Evolutionary conservation across 1,140 invertebrate species (phyloP).

Genomic region (Hestina assimilis): DNA sequence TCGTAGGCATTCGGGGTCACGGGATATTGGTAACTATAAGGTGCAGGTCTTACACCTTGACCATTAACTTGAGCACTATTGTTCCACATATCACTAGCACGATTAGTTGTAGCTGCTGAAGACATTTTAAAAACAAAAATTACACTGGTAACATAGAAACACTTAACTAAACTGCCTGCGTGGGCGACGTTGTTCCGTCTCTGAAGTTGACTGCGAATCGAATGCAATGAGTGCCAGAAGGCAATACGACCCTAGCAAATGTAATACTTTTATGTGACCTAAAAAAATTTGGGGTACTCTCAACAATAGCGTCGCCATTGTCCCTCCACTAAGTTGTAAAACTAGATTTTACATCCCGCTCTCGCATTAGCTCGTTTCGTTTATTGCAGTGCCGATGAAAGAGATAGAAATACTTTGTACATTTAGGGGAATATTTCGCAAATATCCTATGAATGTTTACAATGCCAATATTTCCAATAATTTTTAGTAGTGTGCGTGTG

Average conservation of each 20-base stretch:
- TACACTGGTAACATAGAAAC: slow-evolving; percentile 27
- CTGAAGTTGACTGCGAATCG: slow-evolving; percentile 64
- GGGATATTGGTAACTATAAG: slow-evolving; percentile 45
- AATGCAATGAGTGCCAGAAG: slow-evolving; percentile 65
- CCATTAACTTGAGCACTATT: slow-evolving; percentile 47
- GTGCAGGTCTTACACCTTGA: slow-evolving; percentile 44
- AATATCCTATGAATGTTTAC: slow-evolving; percentile 74
- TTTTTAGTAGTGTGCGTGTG: slow-evolving; percentile 50
- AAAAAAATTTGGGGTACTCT: slow-evolving; percentile 76
- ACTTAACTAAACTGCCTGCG: slow-evolving; percentile 48
- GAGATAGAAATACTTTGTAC: slow-evolving; percentile 45
- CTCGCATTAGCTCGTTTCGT: slow-evolving; percentile 20
- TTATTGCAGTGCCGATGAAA: slow-evolving; percentile 33
- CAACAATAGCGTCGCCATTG: slow-evolving; percentile 73
- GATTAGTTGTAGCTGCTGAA: slow-evolving; percentile 51
- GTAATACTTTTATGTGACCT: slow-evolving; percentile 76
- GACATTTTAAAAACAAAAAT: slow-evolving; percentile 43
- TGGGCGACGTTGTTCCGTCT: slow-evolving; percentile 56
- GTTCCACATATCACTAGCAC: slow-evolving; percentile 66
- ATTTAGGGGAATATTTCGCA: slow-evolving; percentile 58
- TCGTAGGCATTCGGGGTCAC: slow-evolving; percentile 35
- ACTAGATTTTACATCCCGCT: slow-evolving; percentile 51
- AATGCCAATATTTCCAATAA: slow-evolving; percentile 71
- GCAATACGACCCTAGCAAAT: slow-evolving; percentile 69
- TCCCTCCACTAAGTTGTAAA: slow-evolving; percentile 72